A percentile compares a stretch with the other conserved stretches of the same genome.
phyloP scores from a whole-genome alignment of 2,888 invertebrate species.

The Ochropacha duplaris region DNA sequence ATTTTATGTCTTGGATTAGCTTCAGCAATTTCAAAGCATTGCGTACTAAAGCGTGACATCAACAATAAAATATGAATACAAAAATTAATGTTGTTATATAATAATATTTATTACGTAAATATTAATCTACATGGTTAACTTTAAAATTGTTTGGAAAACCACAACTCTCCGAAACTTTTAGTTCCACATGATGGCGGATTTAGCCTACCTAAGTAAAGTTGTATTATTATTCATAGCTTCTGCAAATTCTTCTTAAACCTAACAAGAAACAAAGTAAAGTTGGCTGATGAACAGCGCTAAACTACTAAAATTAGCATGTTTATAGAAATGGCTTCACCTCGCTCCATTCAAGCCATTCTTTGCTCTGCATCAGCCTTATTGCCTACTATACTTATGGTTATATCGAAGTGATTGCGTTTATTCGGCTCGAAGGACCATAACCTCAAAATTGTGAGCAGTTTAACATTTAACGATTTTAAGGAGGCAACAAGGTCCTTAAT shows the following conservation, averaged over 20 bases:
- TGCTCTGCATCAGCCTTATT: slow-evolving; percentile 63
- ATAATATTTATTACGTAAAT: not conserved
- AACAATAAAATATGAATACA: not conserved
- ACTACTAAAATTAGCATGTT: slow-evolving; percentile 31
- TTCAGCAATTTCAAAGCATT: slow-evolving; percentile 1
- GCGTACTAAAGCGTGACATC: not conserved
- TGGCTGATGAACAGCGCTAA: not conserved
- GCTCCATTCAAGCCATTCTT: slow-evolving; percentile 69
- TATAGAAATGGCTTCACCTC: slow-evolving; percentile 41
- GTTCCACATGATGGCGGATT: not conserved
- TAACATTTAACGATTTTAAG: too few relatives aligned
- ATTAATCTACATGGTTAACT: too few relatives aligned
- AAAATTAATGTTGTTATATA: not conserved
- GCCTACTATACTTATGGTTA: slow-evolving; percentile 51
- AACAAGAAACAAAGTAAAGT: not conserved
- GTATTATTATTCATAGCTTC: too few relatives aligned
- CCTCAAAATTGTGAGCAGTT: not conserved
- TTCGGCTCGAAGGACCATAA: slow-evolving; percentile 47
- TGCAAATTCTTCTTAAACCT: not conserved
- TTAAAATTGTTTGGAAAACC: not conserved
- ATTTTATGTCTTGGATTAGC: not conserved
- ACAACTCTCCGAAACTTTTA: not conserved
- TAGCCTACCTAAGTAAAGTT: not conserved
- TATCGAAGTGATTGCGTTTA: slow-evolving; percentile 32
- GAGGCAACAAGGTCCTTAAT: too few relatives aligned